Conservation (phyloP, 2,113 vertebrate genomes). For the Calidris pugnax region DNA sequence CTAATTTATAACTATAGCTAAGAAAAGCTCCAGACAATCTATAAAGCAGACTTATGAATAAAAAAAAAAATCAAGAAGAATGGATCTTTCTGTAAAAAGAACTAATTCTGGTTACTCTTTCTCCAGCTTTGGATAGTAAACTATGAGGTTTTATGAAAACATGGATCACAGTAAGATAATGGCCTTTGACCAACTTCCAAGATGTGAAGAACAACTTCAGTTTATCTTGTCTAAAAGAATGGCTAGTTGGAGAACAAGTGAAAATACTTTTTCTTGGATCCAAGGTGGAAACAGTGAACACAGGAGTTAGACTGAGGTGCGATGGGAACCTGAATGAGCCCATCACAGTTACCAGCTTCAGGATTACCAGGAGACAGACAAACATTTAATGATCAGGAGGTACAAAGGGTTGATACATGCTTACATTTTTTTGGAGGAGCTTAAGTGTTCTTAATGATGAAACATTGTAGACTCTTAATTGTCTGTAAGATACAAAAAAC, state of each 20-base stretch:
- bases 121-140: not conserved
- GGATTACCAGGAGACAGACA: not conserved
- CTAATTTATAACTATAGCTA: not conserved
- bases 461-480: not conserved
- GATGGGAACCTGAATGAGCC: not conserved
- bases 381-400: not conserved
- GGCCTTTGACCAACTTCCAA: not conserved
- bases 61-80: not conserved
- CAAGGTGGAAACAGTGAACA: not conserved
- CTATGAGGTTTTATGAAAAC: not conserved
- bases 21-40: not conserved
- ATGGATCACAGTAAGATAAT: not conserved
- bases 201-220: not conserved
- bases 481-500: not conserved
- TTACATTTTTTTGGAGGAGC: not conserved
- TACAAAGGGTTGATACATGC: not conserved
- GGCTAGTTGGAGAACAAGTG: not conserved
- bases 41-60: not conserved
- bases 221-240: not conserved
- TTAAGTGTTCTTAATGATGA: not conserved
- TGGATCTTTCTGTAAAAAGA: not conserved
- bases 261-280: not conserved
- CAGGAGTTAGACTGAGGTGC: not conserved
- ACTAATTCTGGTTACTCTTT: not conserved
- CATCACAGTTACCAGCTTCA: not conserved